Evolutionary conservation across 2,113 vertebrate species (phyloP), one percentile per base, ranked within the genome.

Genomic region (Xenus cinereus): DNA sequence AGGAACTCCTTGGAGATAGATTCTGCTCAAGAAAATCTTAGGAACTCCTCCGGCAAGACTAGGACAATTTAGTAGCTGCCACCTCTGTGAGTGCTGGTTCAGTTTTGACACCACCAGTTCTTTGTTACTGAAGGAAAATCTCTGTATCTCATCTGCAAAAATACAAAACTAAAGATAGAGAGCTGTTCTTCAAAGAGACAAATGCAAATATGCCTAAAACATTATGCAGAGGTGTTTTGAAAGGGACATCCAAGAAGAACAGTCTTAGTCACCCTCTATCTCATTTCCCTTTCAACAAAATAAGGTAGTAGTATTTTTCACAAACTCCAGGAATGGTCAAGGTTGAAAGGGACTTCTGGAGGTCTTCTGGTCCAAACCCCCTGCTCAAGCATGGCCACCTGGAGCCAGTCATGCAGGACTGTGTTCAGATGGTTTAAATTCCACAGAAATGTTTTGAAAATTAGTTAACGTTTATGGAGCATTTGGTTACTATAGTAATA

Each of bases 401-500:
- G 45, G 19, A 78, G 33, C 23, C 46, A 45, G 57, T 89, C 86
- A 32, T 24, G 43, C 33, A 64, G 26, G 54, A 37, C 12, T 18
- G 23, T 11, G 12, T 60, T 50, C 88, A 93, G 82, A 71, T 5
- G 6, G 74, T 54, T 92, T 88, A 60, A n/a, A 60, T 91, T 78
- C 51, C 53, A 60, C 30, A 48, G 17, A 60, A 89, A 75, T 68
- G 22, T 75, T 95, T 75, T 87, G 80, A 79, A 95, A 95, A 89
- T 51, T 82, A 94, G 68, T 82, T 79, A 86, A 80, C 56, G 5
- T 57, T 88, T 90, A 75, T 64, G 21, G 30, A 75, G 19, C 33
- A 28, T 64, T 95, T 82, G 80, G 94, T 95, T 96, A 39, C 91
- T 94, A 91, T 84, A 95, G 84, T 68, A 93, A 93, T 96, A 87